A percentile compares a stretch with the other conserved stretches of the same genome.
Evolutionary conservation across 2,888 invertebrate genomes (phyloP).

Genomic region (Physocephala rufipes): DNA sequence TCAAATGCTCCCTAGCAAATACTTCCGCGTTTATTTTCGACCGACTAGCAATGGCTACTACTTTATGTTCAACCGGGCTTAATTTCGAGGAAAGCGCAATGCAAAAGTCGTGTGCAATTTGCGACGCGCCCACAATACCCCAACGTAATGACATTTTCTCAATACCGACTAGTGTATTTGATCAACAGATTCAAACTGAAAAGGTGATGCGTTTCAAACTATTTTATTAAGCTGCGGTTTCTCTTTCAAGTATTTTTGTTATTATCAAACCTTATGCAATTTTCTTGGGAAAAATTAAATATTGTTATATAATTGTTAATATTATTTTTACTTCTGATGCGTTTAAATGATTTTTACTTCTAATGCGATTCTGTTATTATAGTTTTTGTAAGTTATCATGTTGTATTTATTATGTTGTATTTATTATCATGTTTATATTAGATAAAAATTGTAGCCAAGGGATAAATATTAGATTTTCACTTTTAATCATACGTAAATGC

Average conservation of each 20-base stretch:
- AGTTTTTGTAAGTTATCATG: too few species aligned
- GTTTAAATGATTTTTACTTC: too few species aligned
- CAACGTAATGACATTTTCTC: conserved; percentile 69
- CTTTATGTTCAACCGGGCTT: conserved; percentile 72
- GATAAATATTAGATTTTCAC: too few species aligned
- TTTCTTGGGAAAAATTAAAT: too few species aligned
- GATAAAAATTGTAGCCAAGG: too few species aligned
- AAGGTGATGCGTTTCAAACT: not conserved
- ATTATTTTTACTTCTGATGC: too few species aligned
- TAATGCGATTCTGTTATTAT: too few species aligned
- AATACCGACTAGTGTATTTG: not conserved
- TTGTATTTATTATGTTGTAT: too few species aligned
- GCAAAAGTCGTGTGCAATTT: conserved; percentile 84
- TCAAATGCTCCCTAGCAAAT: conserved; percentile 76
- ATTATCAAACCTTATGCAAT: conserved; percentile 2
- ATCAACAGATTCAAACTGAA: conserved; percentile 20
- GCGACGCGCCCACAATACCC: conserved; percentile 84
- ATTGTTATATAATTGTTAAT: too few species aligned
- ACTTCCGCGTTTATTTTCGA: conserved; percentile 73
- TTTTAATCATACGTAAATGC: too few species aligned
- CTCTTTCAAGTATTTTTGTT: not conserved
- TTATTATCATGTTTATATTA: too few species aligned
- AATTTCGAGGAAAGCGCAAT: conserved; percentile 72
- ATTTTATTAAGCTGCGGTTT: too few species aligned
- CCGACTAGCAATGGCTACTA: conserved; percentile 81